A percentile compares a stretch with the other conserved stretches of the same genome.
Conservation (phyloP, 2,888 invertebrate genomes). For the Stenodema calcarata region DNA sequence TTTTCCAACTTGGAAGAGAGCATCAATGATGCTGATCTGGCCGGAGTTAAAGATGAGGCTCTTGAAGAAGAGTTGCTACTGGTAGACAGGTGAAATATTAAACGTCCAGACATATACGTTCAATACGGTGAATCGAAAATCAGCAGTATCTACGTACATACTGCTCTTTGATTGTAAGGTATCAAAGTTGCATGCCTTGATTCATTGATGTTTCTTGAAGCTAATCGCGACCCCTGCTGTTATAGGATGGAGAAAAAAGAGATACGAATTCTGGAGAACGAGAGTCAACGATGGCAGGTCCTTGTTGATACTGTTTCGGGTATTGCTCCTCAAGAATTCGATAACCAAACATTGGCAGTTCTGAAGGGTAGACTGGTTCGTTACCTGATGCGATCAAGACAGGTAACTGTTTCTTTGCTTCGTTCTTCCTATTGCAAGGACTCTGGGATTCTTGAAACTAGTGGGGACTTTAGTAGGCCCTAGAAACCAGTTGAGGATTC, state of each 20-base stretch:
- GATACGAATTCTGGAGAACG: constrained; percentile 87
- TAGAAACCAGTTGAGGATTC: too few relatives aligned
- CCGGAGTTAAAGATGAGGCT: constrained; percentile 81
- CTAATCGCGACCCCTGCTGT: too few relatives aligned
- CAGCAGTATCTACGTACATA: too few relatives aligned
- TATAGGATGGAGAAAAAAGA: constrained; percentile 78
- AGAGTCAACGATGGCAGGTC: constrained; percentile 89
- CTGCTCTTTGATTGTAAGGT: constrained; percentile 50
- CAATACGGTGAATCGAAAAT: too few relatives aligned
- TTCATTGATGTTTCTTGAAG: too few relatives aligned
- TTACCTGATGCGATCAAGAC: constrained; percentile 91
- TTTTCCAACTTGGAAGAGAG: constrained; percentile 94
- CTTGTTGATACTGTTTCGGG: constrained; percentile 89
- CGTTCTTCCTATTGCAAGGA: too few relatives aligned
- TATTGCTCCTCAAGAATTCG: constrained; percentile 84
- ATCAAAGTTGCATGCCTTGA: background rate
- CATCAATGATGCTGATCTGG: constrained; percentile 81
- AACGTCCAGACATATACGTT: too few relatives aligned
- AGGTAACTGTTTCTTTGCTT: constrained; percentile 64
- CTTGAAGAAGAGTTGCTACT: constrained; percentile 79
- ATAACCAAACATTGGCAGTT: constrained; percentile 91
- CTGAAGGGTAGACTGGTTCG: constrained; percentile 89
- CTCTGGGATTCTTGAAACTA: too few relatives aligned
- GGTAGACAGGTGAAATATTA: constrained; percentile 69
- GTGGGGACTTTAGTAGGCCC: too few relatives aligned